These are phyloP conservation scores for Calcarius lapponicus DNA, from an alignment of 2,797 vertebrate species.

Conservation along the genomic window DNA sequence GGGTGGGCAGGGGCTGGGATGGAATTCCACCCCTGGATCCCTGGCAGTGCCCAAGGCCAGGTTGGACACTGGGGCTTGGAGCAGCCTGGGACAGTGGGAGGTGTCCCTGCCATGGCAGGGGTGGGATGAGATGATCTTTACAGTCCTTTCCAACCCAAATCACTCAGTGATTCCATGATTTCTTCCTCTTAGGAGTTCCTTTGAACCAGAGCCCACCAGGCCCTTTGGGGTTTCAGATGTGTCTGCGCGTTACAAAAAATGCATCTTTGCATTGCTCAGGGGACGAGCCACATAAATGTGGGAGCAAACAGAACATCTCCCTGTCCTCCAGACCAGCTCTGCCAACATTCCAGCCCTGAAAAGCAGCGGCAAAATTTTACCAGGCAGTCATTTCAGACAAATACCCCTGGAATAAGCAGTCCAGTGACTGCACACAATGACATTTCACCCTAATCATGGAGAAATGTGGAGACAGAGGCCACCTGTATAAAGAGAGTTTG, in stretches of 20 bases:
- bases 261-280: neutral
- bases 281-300: neutral
- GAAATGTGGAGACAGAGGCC: neutral
- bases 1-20: neutral
- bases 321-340: neutral
- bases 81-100: neutral
- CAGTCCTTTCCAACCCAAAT: neutral
- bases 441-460: neutral
- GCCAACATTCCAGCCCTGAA: neutral
- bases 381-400: neutral
- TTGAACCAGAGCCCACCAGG: neutral
- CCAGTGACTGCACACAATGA: neutral
- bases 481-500: neutral
- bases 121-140: rapidly evolving
- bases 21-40: neutral
- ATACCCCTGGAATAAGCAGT: neutral
- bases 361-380: neutral
- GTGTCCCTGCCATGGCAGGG: neutral
- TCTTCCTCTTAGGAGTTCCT: neutral
- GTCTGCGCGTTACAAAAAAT: neutral
- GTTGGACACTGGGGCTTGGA: neutral
- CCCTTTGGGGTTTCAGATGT: neutral
- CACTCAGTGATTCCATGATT: rapidly evolving
- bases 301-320: neutral
- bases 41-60: neutral